Evolutionary conservation across 1,140 invertebrate species (phyloP).

Genomic region (Drosophila setifemur): DNA sequence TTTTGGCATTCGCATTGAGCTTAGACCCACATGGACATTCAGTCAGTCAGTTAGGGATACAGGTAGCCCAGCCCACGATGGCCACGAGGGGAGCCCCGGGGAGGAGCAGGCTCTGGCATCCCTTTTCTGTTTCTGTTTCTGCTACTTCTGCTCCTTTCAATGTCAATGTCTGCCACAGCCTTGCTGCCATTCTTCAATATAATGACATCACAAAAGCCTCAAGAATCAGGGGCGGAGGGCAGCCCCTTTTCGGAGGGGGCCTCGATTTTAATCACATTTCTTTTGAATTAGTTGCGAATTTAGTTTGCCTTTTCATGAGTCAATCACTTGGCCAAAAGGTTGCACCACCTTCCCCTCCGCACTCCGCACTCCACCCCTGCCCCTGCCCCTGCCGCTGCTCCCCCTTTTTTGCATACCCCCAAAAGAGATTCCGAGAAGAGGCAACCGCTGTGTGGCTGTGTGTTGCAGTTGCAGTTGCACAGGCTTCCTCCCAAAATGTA

Average conservation of each 20-base stretch:
- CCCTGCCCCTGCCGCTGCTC: not conserved
- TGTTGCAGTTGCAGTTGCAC: constrained; percentile 6
- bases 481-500: constrained; percentile 29
- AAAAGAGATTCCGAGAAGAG: constrained; percentile 47
- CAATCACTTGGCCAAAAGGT: constrained; percentile 69
- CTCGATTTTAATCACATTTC: constrained; percentile 80
- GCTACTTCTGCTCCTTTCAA: constrained; percentile 55
- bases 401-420: constrained; percentile 21
- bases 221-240: constrained; percentile 48
- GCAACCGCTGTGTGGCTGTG: constrained; percentile 15
- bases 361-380: not conserved
- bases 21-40: constrained; percentile 48
- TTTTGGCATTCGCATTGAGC: constrained; percentile 69
- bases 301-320: constrained; percentile 71
- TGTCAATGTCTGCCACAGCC: constrained; percentile 68
- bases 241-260: constrained; percentile 20
- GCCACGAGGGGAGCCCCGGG: not conserved
- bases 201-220: constrained; percentile 78
- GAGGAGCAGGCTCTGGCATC: constrained; percentile 35
- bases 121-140: constrained; percentile 4
- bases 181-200: constrained; percentile 77
- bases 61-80: constrained; percentile 8
- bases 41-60: constrained; percentile 63
- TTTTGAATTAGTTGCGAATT: constrained; percentile 79
- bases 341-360: too few relatives aligned